Evolutionary conservation across 1,140 invertebrate species (phyloP).

Genomic region (Lepidotrigona ventralis): DNA sequence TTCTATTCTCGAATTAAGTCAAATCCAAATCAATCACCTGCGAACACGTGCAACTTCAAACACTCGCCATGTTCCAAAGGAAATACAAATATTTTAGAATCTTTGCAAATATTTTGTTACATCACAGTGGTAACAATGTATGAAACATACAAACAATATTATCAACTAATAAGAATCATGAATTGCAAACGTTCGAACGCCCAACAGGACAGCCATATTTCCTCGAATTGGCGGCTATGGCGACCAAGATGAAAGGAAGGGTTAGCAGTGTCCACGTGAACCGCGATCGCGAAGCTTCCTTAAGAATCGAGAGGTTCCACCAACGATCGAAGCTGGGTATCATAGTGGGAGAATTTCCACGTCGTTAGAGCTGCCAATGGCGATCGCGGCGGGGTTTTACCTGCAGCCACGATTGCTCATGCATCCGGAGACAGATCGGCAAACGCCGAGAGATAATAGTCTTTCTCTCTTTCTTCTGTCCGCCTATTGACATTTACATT

Average conservation of each 20-base stretch:
- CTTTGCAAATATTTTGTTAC: too few species aligned
- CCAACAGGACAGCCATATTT: slow-evolving; percentile 62
- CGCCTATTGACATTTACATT: slow-evolving; percentile 43
- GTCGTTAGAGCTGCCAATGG: slow-evolving; percentile 65
- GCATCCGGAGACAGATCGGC: slow-evolving; percentile 40
- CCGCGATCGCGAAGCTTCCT: slow-evolving; percentile 51
- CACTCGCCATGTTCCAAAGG: too few species aligned
- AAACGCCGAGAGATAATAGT: slow-evolving; percentile 39
- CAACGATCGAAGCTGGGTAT: slow-evolving; percentile 38
- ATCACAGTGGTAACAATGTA: too few species aligned
- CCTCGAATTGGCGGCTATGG: slow-evolving; percentile 66
- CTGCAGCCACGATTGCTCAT: slow-evolving; percentile 12
- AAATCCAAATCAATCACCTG: too few species aligned
- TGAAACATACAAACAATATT: too few species aligned
- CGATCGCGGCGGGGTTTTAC: slow-evolving; percentile 41
- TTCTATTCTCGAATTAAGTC: too few species aligned
- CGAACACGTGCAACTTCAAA: too few species aligned
- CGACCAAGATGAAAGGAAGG: slow-evolving; percentile 27
- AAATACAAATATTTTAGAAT: too few species aligned
- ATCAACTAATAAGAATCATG: too few species aligned
- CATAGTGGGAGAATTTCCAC: slow-evolving; percentile 66
- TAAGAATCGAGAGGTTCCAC: slow-evolving; percentile 24
- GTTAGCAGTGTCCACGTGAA: slow-evolving; percentile 12
- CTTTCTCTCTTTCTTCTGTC: not conserved
- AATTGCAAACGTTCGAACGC: too few species aligned